phyloP scores from a whole-genome alignment of 2,888 invertebrate species.

The Zeuzera pyrina region DNA sequence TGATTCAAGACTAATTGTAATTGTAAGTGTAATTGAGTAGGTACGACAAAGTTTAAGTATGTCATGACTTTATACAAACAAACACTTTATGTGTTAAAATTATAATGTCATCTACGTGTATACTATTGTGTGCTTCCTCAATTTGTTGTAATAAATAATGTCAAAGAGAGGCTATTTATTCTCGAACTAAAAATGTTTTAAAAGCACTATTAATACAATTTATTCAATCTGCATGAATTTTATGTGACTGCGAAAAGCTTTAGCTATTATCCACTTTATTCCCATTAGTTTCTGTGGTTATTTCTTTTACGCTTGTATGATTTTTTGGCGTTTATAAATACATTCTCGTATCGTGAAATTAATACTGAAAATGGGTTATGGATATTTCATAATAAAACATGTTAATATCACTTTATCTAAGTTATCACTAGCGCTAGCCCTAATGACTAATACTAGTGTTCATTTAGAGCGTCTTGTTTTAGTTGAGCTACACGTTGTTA shows the following conservation, averaged over 20 bases:
- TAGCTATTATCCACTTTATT: conserved; percentile 44
- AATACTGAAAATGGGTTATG: not conserved
- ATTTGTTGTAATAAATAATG: too few relatives aligned
- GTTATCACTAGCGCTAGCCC: too few relatives aligned
- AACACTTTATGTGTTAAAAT: too few relatives aligned
- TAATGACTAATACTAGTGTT: too few relatives aligned
- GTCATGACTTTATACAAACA: too few relatives aligned
- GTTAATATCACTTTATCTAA: too few relatives aligned
- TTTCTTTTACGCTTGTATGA: not conserved
- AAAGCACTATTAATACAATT: conserved; percentile 54
- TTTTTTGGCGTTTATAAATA: not conserved
- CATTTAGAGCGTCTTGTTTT: too few relatives aligned
- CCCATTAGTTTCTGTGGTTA: conserved; percentile 39
- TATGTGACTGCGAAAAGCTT: conserved; percentile 40
- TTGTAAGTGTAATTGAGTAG: not conserved
- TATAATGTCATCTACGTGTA: too few relatives aligned
- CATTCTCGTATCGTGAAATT: not conserved
- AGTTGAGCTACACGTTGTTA: too few relatives aligned
- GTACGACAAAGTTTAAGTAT: too few relatives aligned
- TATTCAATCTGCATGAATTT: conserved; percentile 57
- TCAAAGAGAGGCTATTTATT: conserved; percentile 26
- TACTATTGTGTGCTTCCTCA: too few relatives aligned
- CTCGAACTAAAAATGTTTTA: conserved; percentile 43
- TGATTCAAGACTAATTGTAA: not conserved
- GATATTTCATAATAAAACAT: conserved; percentile 1